Evolutionary conservation across 2,888 invertebrate species (phyloP), one percentile per base, ranked within the genome.

Genomic region (Andrena hattorfiana): DNA sequence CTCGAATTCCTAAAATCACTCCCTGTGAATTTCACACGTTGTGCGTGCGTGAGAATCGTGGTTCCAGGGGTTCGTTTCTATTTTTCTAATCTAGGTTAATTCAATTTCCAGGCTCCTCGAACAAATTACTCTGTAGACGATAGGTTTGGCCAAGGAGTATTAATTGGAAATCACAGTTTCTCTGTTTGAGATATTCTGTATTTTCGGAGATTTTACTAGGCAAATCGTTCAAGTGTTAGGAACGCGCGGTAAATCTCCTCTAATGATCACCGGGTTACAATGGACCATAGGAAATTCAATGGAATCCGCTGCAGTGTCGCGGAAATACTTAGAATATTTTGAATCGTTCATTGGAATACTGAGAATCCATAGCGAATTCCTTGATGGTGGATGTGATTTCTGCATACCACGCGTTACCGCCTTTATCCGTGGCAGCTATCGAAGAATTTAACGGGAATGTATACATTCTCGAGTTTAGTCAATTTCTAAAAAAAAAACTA

Each of bases 261-360:
- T 68, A 78, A 74, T 74, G 68, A 74, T 74, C 78, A 63, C 54
- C 32, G 10, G 6, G 35, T 67, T 78, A 78, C 68, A 74, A 63
- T 48, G 5, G 42, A 63, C 67, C 67, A 51, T 20, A 6, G 69
- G 8, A 26, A 79, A 67, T 70, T 60, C 35, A 60, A 82, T 67
- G 56, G 64, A 20, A 56, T 30, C 10, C 16, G 49, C 30, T n/a
- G 56, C 51, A 30, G 49, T 63, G 66, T 74, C 74, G 35, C 48
- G 23, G 67, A 71, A 82, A 79, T 79, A 68, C 35, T 82, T 71
- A 26, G 75, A 26, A 83, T 72, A 68, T 35, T 76, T 75, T 13
- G 79, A 71, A 76, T 80, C 71, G 49, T 75, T 56, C 71, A n/a
- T 56, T 56, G 26, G 13, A 67, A 74, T 70, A 68, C 59, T 48